These are phyloP conservation scores for Pangasianodon hypophthalmus DNA, from an alignment of 2,113 vertebrate species.

Conservation along the genomic window DNA sequence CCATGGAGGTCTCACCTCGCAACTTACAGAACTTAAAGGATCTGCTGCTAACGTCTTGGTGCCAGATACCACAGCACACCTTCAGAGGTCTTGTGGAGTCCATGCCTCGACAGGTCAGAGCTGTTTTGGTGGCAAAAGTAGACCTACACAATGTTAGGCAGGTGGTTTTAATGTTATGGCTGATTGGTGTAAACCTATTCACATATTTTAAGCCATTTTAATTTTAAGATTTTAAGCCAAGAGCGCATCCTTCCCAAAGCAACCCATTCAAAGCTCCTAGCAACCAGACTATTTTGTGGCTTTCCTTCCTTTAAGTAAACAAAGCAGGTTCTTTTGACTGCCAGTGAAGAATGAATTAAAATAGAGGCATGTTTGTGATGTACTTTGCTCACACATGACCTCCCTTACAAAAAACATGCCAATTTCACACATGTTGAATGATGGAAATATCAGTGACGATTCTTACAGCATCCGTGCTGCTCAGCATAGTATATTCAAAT, in stretches of 20 bases:
- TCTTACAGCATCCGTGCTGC: neutral
- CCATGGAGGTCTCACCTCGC: too few species aligned
- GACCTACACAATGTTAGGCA: too few species aligned
- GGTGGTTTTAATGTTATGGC: too few species aligned
- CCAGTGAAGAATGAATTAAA: neutral
- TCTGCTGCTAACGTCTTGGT: too few species aligned
- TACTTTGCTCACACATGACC: neutral
- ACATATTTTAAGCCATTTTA: too few species aligned
- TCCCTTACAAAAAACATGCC: neutral
- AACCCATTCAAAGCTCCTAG: neutral
- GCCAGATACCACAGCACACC: too few species aligned
- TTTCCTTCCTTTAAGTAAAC: neutral
- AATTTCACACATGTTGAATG: neutral
- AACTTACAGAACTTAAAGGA: too few species aligned
- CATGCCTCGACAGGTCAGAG: too few species aligned
- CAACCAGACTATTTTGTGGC: neutral
- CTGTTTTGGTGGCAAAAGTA: too few species aligned
- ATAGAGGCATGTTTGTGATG: neutral
- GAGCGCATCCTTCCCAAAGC: neutral
- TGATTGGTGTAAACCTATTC: too few species aligned
- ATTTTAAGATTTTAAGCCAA: too few species aligned
- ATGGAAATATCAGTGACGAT: neutral
- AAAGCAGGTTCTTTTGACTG: neutral
- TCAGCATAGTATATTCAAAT: neutral
- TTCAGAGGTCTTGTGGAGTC: too few species aligned